Evolutionary conservation across 2,113 vertebrate genomes (phyloP), one percentile per base, ranked within the genome.

Genomic region (Serilophus lunatus): DNA sequence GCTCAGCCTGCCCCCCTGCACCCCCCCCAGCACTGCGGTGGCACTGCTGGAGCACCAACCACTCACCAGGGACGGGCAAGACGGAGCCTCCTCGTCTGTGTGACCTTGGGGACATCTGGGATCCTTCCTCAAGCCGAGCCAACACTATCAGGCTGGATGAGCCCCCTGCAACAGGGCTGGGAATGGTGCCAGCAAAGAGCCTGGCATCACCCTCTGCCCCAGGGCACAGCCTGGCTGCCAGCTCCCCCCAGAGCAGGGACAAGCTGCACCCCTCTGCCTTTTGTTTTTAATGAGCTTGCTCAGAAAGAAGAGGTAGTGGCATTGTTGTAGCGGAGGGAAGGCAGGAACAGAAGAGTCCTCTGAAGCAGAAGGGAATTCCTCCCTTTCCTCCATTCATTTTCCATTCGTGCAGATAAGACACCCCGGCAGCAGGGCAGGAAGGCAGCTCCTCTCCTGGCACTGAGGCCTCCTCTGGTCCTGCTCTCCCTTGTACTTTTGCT

Each of bases 61-160:
- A 4, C 77, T 35, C 18, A 4, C 38, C 44, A 35, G 59, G 76
- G 63, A 50, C 0, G 0, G 33, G 16, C 7, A 36, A 44, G 49
- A 60, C 4, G 6, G 42, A 36, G 49, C 19, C 3, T 1, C 1
- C 0, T 2, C 33, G 5, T 6, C 63, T 74, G 28, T 1, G 2
- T 4, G 28, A 31, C 49, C 35, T 5, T 56, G 42, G 42, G 65
- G 33, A 74, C 72, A 84, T 18, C 31, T 45, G n/a, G 47, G 70
- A 60, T 50, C 33, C n/a, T 31, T 33, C 23, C 45, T 65, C 40
- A 56, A 16, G 7, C 25, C 7, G 1, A 59, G n/a, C 10, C 3
- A 8, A 13, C 0, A 0, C 19, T 6, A 36, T 11, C 4, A 18
- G 36, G 22, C 65, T 80, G 71, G 19, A 56, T 31, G 15, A 93